These are phyloP conservation scores for Hippocampus mohnikei DNA, from an alignment of 2,113 vertebrate species.

Conservation along the genomic window DNA sequence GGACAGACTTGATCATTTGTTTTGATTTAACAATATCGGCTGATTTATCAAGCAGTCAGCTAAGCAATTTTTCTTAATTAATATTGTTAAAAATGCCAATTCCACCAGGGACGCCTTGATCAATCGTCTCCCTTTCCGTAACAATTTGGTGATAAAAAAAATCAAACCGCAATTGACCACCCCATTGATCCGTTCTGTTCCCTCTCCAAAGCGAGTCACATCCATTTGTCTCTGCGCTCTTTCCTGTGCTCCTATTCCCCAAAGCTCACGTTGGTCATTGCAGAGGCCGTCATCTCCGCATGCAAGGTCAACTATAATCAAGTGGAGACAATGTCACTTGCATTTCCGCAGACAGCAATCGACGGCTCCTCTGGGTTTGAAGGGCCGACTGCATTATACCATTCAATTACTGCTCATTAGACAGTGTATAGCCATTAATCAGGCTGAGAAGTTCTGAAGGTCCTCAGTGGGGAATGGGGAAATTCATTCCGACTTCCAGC, in stretches of 20 bases:
- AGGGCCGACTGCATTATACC: slow-evolving; percentile 65
- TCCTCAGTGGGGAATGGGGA: slow-evolving; percentile 58
- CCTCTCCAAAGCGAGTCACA: slow-evolving; percentile 61
- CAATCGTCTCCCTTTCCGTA: slow-evolving; percentile 72
- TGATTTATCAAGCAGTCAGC: slow-evolving; percentile 66
- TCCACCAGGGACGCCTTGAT: slow-evolving; percentile 67
- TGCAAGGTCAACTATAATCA: slow-evolving; percentile 75
- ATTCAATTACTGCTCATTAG: slow-evolving; percentile 79
- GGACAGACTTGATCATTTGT: slow-evolving; percentile 66
- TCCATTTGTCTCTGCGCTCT: slow-evolving; percentile 66
- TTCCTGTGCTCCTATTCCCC: slow-evolving; percentile 62
- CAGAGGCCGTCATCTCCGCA: slow-evolving; percentile 58
- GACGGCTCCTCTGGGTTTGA: slow-evolving; percentile 62
- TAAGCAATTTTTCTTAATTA: slow-evolving; percentile 79
- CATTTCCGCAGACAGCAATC: slow-evolving; percentile 42
- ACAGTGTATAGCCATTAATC: slow-evolving; percentile 72
- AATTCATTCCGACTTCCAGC: slow-evolving; percentile 60
- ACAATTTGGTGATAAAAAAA: slow-evolving; percentile 77
- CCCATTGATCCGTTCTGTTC: slow-evolving; percentile 71
- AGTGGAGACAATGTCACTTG: slow-evolving; percentile 64
- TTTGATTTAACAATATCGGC: slow-evolving; percentile 67
- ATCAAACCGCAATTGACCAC: slow-evolving; percentile 72
- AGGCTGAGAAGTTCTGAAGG: slow-evolving; percentile 66
- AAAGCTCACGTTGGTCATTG: slow-evolving; percentile 64
- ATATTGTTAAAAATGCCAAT: slow-evolving; percentile 77